A percentile compares a stretch with the other conserved stretches of the same genome.
Conservation (phyloP, 2,888 invertebrate genomes). For the Ectobius pallidus region DNA sequence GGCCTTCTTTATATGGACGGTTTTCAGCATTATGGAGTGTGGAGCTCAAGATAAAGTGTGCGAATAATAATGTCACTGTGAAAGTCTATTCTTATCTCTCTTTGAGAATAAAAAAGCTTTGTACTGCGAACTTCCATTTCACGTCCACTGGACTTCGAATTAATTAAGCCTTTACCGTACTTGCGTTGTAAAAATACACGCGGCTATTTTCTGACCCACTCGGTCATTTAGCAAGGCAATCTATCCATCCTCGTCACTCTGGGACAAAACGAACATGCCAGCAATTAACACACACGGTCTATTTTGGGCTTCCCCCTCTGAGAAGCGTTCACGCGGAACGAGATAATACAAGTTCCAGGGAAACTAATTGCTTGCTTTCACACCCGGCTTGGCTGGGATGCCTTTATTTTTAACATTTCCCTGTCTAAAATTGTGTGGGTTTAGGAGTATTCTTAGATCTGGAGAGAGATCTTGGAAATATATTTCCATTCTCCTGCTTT, state of each 20-base stretch:
- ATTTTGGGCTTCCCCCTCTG: not conserved
- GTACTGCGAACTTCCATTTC: not conserved
- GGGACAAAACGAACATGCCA: not conserved
- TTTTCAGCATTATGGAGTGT: no score
- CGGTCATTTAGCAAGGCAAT: not conserved
- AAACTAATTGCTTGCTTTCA: constrained; percentile 2
- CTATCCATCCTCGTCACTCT: not conserved
- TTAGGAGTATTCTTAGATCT: no score
- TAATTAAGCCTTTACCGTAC: no score
- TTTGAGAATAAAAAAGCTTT: not conserved
- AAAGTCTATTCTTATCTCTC: not conserved
- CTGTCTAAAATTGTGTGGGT: no score
- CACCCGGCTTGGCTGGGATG: not conserved
- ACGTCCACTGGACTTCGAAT: not conserved
- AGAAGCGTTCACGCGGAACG: not conserved
- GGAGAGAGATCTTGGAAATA: no score
- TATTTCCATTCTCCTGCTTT: no score
- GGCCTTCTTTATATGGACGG: no score
- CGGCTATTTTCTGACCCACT: not conserved
- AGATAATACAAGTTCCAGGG: not conserved
- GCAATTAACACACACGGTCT: not conserved
- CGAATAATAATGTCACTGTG: no score
- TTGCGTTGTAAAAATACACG: not conserved
- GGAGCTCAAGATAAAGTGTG: no score
- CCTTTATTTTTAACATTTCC: not conserved